A percentile compares a stretch with the other conserved stretches of the same genome.
phyloP scores from a whole-genome alignment of 2,113 vertebrate species.

The Origma solitaria region DNA sequence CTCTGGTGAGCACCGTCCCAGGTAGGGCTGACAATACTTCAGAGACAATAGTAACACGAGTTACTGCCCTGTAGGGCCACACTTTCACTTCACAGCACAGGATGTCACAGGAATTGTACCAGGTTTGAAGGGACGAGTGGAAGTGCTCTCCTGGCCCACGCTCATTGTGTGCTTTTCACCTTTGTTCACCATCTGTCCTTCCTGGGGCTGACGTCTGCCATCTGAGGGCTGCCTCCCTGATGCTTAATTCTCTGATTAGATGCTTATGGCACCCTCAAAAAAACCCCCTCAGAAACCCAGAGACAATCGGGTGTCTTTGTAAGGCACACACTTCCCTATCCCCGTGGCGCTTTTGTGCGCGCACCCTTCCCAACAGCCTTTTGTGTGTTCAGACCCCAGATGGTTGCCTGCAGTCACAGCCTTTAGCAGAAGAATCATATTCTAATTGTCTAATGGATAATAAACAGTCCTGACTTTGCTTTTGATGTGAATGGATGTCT shows the following conservation, averaged over 20 bases:
- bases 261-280: slow-evolving; percentile 13
- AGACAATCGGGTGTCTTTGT: slow-evolving; percentile 73
- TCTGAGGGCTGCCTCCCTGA: slow-evolving; percentile 51
- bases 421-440: slow-evolving; percentile 23
- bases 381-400: slow-evolving; percentile 61
- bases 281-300: slow-evolving; percentile 9
- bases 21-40: neutral
- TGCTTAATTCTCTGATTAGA: slow-evolving; percentile 33
- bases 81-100: neutral
- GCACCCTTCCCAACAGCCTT: slow-evolving; percentile 14
- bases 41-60: neutral
- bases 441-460: slow-evolving; percentile 30
- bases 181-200: slow-evolving; percentile 76
- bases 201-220: slow-evolving; percentile 51
- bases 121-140: neutral
- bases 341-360: slow-evolving; percentile 19
- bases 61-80: neutral
- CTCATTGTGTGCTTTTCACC: slow-evolving; percentile 18
- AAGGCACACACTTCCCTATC: slow-evolving; percentile 59
- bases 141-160: neutral
- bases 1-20: neutral
- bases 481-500: slow-evolving; percentile 14
- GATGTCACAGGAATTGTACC: neutral
- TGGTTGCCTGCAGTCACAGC: slow-evolving; percentile 49
- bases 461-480: slow-evolving; percentile 21